Evolutionary conservation across 1,140 invertebrate species (phyloP), one percentile per base, ranked within the genome.

Genomic region (Ruditapes philippinarum): DNA sequence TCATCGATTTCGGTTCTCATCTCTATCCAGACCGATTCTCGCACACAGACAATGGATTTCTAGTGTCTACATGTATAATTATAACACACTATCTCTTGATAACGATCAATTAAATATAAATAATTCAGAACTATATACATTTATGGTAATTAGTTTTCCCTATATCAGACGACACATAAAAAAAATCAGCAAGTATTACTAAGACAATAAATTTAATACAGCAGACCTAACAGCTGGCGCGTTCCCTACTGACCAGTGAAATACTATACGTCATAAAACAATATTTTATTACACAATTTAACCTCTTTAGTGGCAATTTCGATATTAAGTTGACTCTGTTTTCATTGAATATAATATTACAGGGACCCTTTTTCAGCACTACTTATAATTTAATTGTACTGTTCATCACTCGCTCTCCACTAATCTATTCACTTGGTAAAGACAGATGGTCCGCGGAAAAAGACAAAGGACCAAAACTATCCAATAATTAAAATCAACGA

Each of bases 401-500:
- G 57, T n/a, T 62, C 57, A 62, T 28, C 57, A 62, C 57, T n/a
- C 57, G 25, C 14, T 62, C 57, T n/a, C 19, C 25, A 28, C n/a
- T 28, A 31, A 54, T 36, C 17, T 78, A 36, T 51, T 14, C 11
- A 78, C 54, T 57, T 22, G 22, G 31, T n/a, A 5, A 31, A 36
- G 45, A 49, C 74, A 78, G 74, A 78, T 78, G 74, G 74, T 28
- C 9, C 25, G 1, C 31, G 49, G n/a, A 36, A 78, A 74, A 45
- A 78, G 74, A 78, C 74, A 78, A 78, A 78, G 74, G 11, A 28
- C 17, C 28, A 4, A 5, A 36, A 51, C 54, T n/a, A 36, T 0
- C 25, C 11, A 5, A 49, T 78, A 78, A 78, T 78, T 78, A 78
- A 78, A 78, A 78, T 78, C 54, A 78, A 28, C 31, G 28, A 51